Evolutionary conservation across 2,113 vertebrate genomes (phyloP).

Genomic region (Plectropomus leopardus): DNA sequence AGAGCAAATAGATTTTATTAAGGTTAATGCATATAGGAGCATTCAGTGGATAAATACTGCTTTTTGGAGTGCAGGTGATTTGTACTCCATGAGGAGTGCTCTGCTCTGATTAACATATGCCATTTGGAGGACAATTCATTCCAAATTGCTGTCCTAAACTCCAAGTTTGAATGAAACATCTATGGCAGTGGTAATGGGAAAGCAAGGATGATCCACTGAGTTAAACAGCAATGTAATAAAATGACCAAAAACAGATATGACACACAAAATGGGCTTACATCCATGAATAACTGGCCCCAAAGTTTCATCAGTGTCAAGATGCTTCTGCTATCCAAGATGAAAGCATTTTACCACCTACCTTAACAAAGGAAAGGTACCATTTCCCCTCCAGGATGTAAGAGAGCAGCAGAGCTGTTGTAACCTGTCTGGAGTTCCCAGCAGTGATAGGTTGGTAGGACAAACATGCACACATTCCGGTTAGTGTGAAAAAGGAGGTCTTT

Average conservation of each 20-base stretch:
- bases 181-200: background rate
- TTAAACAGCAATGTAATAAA: background rate
- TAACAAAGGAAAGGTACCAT: constrained; percentile 41
- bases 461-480: background rate
- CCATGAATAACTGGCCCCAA: background rate
- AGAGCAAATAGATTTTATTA: constrained; percentile 1
- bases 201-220: background rate
- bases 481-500: constrained; percentile 2
- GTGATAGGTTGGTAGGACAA: constrained; percentile 2
- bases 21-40: background rate
- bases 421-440: constrained; percentile 42
- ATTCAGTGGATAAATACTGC: background rate
- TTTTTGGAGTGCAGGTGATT: background rate
- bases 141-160: background rate
- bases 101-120: background rate
- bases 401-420: constrained; percentile 43
- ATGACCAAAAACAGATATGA: background rate
- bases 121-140: background rate
- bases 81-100: background rate
- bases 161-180: background rate
- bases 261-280: background rate
- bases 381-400: constrained; percentile 22
- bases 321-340: background rate
- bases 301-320: background rate
- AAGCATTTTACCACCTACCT: background rate